Conservation (phyloP, 2,113 vertebrate genomes). For the Acrocephalus kingi region DNA sequence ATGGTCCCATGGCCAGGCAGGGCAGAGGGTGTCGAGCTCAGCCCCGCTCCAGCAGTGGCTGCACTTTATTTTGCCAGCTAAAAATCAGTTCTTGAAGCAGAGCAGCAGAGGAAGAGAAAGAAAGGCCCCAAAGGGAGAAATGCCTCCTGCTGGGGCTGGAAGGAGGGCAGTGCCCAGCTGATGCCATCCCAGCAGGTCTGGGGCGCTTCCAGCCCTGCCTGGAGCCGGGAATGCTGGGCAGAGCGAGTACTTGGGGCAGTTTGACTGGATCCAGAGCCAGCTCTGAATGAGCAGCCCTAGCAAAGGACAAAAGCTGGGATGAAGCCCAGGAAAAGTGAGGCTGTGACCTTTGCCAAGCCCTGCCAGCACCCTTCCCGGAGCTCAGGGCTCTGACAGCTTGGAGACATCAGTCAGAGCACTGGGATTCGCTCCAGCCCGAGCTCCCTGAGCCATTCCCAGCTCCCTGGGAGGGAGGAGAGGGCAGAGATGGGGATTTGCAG, state of each 20-base stretch:
- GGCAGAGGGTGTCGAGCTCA: not conserved
- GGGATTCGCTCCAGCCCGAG: not conserved
- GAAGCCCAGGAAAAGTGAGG: not conserved
- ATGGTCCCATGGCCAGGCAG: not conserved
- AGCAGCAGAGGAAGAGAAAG: not conserved
- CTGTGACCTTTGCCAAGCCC: not conserved
- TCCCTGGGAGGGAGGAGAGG: not conserved
- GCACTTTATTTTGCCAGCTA: not conserved
- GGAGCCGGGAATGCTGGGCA: not conserved
- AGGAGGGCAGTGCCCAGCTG: not conserved
- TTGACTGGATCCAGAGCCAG: not conserved
- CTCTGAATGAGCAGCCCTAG: accelerated
- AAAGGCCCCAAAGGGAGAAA: not conserved
- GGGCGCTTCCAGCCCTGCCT: not conserved
- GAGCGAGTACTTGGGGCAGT: not conserved
- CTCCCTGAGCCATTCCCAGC: not conserved
- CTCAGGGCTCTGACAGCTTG: not conserved
- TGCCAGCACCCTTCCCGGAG: not conserved
- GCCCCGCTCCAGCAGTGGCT: not conserved
- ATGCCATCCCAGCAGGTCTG: not conserved
- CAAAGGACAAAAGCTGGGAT: not conserved
- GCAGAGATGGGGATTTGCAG: not conserved
- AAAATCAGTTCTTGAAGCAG: not conserved
- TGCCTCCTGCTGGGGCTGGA: not conserved
- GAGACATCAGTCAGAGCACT: not conserved